phyloP scores from a whole-genome alignment of 2,888 invertebrate species.

The Lathronympha strigana region DNA sequence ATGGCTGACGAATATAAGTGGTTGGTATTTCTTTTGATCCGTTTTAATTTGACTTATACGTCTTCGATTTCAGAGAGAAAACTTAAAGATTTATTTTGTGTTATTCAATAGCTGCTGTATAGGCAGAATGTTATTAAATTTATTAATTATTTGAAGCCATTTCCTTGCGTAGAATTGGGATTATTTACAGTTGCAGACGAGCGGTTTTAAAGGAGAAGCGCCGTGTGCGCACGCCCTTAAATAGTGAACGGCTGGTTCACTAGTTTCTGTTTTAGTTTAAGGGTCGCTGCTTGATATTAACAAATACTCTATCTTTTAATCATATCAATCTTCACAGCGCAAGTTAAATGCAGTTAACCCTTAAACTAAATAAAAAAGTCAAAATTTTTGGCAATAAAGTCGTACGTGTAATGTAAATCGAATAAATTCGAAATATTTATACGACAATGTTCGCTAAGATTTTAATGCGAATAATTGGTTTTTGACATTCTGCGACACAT shows the following conservation, averaged over 20 bases:
- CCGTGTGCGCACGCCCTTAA: conserved; percentile 58
- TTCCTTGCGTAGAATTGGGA: conserved; percentile 37
- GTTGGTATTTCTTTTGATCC: conserved; percentile 35
- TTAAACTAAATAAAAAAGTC: no score
- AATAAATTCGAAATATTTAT: no score
- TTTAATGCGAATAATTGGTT: no score
- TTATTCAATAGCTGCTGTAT: conserved; percentile 2
- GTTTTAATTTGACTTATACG: conserved; percentile 20
- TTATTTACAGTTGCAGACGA: conserved; percentile 39
- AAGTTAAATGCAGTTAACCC: no score
- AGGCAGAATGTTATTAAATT: neutral
- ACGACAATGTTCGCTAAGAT: no score
- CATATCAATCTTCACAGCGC: no score
- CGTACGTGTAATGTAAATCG: no score
- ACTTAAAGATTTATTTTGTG: neutral
- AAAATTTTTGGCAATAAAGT: no score
- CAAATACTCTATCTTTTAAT: no score
- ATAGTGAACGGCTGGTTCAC: conserved; percentile 3
- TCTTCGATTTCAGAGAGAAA: conserved; percentile 5
- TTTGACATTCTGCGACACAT: no score
- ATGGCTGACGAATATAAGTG: conserved; percentile 30
- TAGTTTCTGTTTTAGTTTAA: conserved; percentile 10
- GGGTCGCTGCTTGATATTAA: conserved; percentile 20
- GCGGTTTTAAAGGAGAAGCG: conserved; percentile 49
- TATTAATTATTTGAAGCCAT: conserved; percentile 18